Conservation (phyloP, 1,140 invertebrate species). For the Xylocopa sonorina region DNA sequence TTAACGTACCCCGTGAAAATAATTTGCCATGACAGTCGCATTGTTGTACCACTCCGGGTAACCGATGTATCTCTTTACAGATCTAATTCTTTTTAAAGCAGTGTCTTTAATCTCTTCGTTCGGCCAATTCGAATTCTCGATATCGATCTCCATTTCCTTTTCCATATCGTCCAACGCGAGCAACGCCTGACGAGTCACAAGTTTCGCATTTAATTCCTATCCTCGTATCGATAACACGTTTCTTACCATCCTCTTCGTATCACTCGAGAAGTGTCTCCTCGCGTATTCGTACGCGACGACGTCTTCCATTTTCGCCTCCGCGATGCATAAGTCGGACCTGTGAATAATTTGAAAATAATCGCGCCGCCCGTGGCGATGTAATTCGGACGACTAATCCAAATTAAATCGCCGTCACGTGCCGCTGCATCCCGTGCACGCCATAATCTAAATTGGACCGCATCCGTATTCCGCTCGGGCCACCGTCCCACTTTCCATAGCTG, state of each 20-base stretch:
- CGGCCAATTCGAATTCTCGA: background rate
- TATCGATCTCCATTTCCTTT: background rate
- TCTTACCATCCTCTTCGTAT: background rate
- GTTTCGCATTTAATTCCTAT: background rate
- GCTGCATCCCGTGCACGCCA: background rate
- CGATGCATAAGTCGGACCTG: background rate
- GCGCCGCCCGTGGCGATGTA: no score
- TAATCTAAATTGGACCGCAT: background rate
- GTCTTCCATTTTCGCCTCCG: background rate
- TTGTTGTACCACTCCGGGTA: slow-evolving; percentile 11
- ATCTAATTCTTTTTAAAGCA: background rate
- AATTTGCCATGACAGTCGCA: background rate
- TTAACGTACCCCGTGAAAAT: background rate
- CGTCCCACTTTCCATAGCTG: no score
- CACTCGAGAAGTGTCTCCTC: background rate
- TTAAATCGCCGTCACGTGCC: slow-evolving; percentile 7
- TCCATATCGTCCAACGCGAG: background rate
- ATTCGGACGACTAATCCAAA: slow-evolving; percentile 7
- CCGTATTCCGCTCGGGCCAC: background rate
- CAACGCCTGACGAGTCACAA: background rate
- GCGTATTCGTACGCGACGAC: background rate
- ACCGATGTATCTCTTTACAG: background rate
- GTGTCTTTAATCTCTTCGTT: background rate
- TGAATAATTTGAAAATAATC: slow-evolving; percentile 13
- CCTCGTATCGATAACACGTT: background rate